Evolutionary conservation across 2,797 vertebrate species (phyloP).

Genomic region (Centropyge bicolor): DNA sequence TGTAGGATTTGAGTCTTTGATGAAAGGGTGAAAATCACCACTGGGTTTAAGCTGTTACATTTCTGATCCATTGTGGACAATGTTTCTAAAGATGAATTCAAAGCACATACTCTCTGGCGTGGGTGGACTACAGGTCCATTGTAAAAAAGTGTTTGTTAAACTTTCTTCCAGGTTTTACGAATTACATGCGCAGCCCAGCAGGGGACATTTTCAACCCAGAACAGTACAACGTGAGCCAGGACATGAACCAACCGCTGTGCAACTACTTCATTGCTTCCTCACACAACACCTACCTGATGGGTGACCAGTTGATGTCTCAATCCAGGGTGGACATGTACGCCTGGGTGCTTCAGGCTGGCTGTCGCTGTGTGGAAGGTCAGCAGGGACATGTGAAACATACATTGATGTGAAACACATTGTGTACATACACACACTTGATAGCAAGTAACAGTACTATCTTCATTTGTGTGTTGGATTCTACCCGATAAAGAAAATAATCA

Average conservation of each 20-base stretch:
- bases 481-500: no score
- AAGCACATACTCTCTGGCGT: not conserved
- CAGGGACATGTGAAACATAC: not conserved
- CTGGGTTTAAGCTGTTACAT: not conserved
- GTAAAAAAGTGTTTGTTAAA: not conserved
- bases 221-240: conserved; percentile 92
- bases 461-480: no score
- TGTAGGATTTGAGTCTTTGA: not conserved
- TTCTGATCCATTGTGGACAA: not conserved
- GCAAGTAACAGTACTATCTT: no score
- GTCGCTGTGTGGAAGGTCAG: conserved; percentile 97
- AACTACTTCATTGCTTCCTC: conserved; percentile 98
- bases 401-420: not conserved
- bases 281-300: conserved; percentile 99
- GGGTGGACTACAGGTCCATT: not conserved
- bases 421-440: no score
- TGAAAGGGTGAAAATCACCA: not conserved
- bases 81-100: not conserved
- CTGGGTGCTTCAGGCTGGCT: conserved; percentile 97
- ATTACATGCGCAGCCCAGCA: conserved; percentile 93
- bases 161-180: conserved; percentile 91
- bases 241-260: conserved; percentile 93
- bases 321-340: conserved; percentile 98
- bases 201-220: conserved; percentile 96
- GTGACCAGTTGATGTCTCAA: conserved; percentile 99